Conservation (phyloP, 2,113 vertebrate genomes). For the Emydocephalus ijimae region DNA sequence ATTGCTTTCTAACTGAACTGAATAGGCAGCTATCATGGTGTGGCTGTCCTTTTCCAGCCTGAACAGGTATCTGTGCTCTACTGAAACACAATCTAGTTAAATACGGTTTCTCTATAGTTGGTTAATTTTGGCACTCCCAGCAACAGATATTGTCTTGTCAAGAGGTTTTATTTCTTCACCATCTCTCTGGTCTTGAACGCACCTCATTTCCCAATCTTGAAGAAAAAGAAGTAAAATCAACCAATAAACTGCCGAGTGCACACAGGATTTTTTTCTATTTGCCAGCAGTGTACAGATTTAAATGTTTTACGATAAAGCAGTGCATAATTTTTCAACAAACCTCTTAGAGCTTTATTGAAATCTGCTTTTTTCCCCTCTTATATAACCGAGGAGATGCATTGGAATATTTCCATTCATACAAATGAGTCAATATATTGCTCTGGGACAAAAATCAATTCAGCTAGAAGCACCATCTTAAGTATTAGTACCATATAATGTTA, state of each 20-base stretch:
- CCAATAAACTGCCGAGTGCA: neutral
- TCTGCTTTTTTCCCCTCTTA: neutral
- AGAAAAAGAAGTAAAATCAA: neutral
- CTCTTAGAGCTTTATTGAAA: neutral
- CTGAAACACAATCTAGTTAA: neutral
- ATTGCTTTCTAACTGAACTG: neutral
- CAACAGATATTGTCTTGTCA: neutral
- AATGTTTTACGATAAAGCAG: neutral
- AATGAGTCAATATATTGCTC: neutral
- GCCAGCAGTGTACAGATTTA: neutral
- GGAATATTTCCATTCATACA: neutral
- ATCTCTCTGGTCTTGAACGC: neutral
- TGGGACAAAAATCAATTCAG: neutral
- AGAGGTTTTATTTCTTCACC: neutral
- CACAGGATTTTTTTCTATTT: neutral
- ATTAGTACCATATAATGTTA: neutral
- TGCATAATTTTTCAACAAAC: neutral
- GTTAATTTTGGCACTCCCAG: neutral
- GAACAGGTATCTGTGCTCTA: neutral
- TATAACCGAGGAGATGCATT: neutral
- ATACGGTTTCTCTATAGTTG: neutral
- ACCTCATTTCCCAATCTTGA: neutral
- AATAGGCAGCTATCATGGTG: neutral
- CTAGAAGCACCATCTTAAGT: neutral
- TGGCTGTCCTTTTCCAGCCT: neutral